Conservation (phyloP, 2,113 vertebrate species). For the Eudyptes chrysolophus region DNA sequence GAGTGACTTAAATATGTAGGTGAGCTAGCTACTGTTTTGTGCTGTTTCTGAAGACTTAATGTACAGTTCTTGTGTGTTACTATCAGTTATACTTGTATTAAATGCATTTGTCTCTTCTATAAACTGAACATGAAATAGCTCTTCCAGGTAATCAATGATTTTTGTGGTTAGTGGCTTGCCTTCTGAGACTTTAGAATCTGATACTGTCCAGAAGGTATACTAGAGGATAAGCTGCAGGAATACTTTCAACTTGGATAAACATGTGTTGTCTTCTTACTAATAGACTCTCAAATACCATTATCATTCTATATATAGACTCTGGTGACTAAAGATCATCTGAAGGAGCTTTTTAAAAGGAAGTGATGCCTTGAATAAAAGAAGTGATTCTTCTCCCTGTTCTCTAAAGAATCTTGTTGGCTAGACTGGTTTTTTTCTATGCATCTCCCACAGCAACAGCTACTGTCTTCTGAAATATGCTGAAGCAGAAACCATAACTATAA, state of each 20-base stretch:
- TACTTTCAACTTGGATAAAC: background rate
- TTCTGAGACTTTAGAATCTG: background rate
- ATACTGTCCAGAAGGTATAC: background rate
- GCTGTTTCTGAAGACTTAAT: background rate
- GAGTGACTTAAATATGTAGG: background rate
- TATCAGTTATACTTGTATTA: background rate
- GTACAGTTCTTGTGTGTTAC: background rate
- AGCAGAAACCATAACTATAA: background rate
- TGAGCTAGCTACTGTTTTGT: background rate
- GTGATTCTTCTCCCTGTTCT: background rate
- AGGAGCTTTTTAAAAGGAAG: background rate
- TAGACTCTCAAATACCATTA: background rate
- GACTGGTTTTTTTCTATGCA: background rate
- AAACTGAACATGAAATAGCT: background rate
- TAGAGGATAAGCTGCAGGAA: background rate
- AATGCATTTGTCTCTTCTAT: background rate
- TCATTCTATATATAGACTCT: background rate
- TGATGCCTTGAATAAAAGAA: background rate
- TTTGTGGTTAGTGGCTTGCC: background rate
- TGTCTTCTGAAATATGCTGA: background rate
- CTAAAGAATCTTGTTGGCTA: background rate
- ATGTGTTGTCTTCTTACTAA: background rate
- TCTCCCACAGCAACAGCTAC: background rate
- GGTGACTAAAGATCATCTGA: conserved; percentile 16
- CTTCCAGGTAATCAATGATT: background rate